Conservation (phyloP, 2,888 invertebrate species). For the Drosophila dives region DNA sequence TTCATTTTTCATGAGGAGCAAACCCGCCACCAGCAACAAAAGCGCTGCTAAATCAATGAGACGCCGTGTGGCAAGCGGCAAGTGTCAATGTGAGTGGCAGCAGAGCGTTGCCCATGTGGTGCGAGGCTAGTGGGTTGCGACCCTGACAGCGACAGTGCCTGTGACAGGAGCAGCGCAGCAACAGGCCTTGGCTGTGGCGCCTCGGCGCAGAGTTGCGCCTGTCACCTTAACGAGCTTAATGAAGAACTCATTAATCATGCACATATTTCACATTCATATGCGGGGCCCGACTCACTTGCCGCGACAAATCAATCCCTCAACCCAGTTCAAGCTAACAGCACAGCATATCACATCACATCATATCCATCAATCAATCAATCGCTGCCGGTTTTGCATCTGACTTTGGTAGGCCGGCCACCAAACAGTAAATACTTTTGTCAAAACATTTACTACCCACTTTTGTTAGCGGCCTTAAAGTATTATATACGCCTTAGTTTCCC, state of each 20-base stretch:
- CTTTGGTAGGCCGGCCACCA: slow-evolving; percentile 42
- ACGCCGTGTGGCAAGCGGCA: slow-evolving; percentile 35
- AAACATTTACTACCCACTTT: slow-evolving; percentile 53
- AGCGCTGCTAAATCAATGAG: slow-evolving; percentile 57
- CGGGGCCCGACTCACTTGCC: slow-evolving; percentile 54
- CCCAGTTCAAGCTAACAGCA: not conserved
- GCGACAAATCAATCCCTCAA: slow-evolving; percentile 66
- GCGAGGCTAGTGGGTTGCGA: slow-evolving; percentile 49
- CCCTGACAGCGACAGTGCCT: slow-evolving; percentile 28
- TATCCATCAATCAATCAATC: slow-evolving; percentile 70
- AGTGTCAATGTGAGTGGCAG: slow-evolving; percentile 73
- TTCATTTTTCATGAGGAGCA: slow-evolving; percentile 71
- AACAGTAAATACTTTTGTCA: slow-evolving; percentile 70
- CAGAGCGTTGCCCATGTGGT: slow-evolving; percentile 63
- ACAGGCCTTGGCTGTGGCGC: slow-evolving; percentile 51
- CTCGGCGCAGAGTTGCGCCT: slow-evolving; percentile 34
- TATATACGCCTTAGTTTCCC: slow-evolving; percentile 40
- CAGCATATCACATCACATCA: slow-evolving; percentile 1
- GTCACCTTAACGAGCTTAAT: slow-evolving; percentile 80
- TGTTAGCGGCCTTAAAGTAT: slow-evolving; percentile 62
- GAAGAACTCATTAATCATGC: slow-evolving; percentile 80
- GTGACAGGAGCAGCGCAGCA: slow-evolving; percentile 47
- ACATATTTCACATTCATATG: slow-evolving; percentile 73
- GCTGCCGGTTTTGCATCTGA: slow-evolving; percentile 66
- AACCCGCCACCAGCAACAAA: slow-evolving; percentile 50